Percentiles rank a stretch among this genome's conserved stretches.
Evolutionary conservation across 2,888 invertebrate genomes (phyloP).

Genomic region (Lamellibrachia columna): DNA sequence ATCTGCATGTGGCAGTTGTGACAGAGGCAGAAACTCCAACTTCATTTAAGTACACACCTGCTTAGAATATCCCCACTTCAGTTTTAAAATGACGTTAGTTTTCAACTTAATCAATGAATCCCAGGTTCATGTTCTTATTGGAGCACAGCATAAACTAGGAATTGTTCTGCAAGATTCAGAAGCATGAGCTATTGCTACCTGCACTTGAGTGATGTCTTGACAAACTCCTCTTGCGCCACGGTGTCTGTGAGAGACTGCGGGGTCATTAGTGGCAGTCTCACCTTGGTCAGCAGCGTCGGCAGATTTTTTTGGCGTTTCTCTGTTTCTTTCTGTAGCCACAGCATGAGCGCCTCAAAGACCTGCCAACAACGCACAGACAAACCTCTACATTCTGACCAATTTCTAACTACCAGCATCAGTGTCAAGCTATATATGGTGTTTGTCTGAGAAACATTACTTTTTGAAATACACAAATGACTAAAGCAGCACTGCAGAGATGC

Average conservation of each 20-base stretch:
- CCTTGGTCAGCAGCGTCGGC: slow-evolving; percentile 78
- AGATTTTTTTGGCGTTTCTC: slow-evolving; percentile 72
- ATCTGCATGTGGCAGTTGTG: too few relatives aligned
- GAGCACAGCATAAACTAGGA: not conserved
- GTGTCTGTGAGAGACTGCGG: slow-evolving; percentile 84
- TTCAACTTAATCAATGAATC: too few relatives aligned
- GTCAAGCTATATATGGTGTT: not conserved
- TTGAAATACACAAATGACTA: too few relatives aligned
- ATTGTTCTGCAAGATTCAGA: not conserved
- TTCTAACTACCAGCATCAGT: not conserved
- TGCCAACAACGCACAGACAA: slow-evolving; percentile 44
- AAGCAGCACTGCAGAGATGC: too few relatives aligned
- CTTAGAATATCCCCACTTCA: too few relatives aligned
- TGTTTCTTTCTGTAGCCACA: slow-evolving; percentile 80
- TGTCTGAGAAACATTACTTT: too few relatives aligned
- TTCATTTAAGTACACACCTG: too few relatives aligned
- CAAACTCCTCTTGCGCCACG: slow-evolving; percentile 81
- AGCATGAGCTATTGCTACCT: slow-evolving; percentile 67
- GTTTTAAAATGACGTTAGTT: too few relatives aligned
- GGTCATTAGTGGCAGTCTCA: slow-evolving; percentile 82
- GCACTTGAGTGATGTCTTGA: slow-evolving; percentile 82
- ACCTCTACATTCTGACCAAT: not conserved
- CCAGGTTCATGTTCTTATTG: too few relatives aligned
- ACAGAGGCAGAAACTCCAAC: too few relatives aligned
- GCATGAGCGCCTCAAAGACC: slow-evolving; percentile 85